Percentiles rank a stretch among this genome's conserved stretches.
Evolutionary conservation across 2,888 invertebrate species (phyloP).

Genomic region (Noctua janthe): DNA sequence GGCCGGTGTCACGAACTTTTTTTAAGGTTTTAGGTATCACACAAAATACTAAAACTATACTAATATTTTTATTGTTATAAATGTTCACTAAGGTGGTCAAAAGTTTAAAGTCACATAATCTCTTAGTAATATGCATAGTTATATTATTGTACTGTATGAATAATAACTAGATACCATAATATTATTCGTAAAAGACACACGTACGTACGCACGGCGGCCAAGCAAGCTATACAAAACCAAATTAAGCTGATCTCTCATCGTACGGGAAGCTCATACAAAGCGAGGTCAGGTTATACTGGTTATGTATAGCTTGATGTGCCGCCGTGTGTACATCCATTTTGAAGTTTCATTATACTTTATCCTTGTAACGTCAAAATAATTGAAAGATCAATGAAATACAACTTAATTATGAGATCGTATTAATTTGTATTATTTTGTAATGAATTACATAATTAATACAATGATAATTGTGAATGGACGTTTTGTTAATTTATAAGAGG

Average conservation of each 20-base stretch:
- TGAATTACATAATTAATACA: constrained; percentile 46
- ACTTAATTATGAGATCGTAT: constrained; percentile 37
- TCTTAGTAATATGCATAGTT: background rate
- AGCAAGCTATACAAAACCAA: no score
- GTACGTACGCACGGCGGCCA: background rate
- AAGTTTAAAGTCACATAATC: background rate
- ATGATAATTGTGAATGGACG: constrained; percentile 61
- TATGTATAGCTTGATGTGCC: no score
- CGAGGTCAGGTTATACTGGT: no score
- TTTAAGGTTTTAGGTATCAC: background rate
- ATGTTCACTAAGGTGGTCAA: no score
- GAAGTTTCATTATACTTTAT: constrained; percentile 32
- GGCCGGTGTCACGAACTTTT: background rate
- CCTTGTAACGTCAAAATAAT: background rate
- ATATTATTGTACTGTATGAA: background rate
- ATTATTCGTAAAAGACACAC: background rate
- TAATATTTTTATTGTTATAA: no score
- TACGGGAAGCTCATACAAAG: no score
- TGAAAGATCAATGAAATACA: constrained; percentile 30
- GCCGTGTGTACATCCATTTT: background rate
- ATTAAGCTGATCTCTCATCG: no score
- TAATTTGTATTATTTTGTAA: constrained; percentile 54
- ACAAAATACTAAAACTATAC: no score
- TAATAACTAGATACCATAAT: background rate
- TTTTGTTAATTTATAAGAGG: constrained; percentile 80